Conservation (phyloP, 1,140 invertebrate species). For the Drosophila triauraria region DNA sequence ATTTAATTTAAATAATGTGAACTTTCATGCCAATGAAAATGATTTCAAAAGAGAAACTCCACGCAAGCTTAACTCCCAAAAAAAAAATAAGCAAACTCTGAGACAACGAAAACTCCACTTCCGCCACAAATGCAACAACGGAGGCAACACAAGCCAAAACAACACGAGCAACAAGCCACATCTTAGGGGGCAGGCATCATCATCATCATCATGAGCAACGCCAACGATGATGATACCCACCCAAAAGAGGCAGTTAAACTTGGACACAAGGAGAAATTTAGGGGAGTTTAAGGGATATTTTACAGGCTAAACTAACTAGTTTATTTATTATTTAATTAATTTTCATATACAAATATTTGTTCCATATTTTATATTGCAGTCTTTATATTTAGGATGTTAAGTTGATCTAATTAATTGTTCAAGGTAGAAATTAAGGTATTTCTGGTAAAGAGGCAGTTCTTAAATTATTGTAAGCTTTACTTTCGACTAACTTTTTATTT, state of each 20-base stretch:
- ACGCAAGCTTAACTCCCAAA: constrained; percentile 40
- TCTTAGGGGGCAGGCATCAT: constrained; percentile 9
- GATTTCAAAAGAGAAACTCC: constrained; percentile 83
- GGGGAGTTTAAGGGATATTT: no score
- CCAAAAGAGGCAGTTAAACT: constrained; percentile 17
- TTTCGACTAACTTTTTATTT: no score
- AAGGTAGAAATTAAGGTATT: no score
- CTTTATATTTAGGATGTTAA: no score
- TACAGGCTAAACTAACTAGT: no score
- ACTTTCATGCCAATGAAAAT: constrained; percentile 82
- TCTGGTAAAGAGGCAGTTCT: no score
- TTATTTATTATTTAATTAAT: no score
- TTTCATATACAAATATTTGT: no score
- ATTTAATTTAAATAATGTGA: constrained; percentile 84
- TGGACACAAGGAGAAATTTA: constrained; percentile 9
- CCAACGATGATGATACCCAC: constrained; percentile 55
- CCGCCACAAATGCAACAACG: constrained; percentile 64
- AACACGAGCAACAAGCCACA: constrained; percentile 25
- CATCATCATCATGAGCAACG: constrained; percentile 4
- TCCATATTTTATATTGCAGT: no score
- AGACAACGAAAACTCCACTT: constrained; percentile 64
- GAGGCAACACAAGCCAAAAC: constrained; percentile 22
- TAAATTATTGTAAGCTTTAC: no score
- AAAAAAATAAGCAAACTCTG: constrained; percentile 2
- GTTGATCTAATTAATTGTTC: no score